Conservation (phyloP, 2,797 vertebrate species). For the Denticeps clupeoides region DNA sequence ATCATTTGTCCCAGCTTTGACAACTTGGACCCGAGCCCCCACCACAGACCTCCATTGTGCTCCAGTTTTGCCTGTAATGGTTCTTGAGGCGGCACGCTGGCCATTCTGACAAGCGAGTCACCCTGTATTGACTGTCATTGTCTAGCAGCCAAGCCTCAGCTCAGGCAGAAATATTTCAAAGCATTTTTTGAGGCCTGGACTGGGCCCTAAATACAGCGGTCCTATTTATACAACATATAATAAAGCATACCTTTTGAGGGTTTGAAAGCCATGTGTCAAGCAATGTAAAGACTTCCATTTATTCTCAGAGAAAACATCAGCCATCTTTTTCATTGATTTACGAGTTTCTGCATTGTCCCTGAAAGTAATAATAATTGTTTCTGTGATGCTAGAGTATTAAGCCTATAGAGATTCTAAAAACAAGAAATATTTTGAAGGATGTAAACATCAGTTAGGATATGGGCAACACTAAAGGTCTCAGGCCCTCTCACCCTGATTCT, state of each 20-base stretch:
- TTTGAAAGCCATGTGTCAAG: constrained; percentile 5
- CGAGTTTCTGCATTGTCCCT: not conserved
- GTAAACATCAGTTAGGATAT: not conserved
- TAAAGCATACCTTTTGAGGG: constrained; percentile 19
- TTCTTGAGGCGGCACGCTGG: constrained; percentile 9
- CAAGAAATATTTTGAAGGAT: not conserved
- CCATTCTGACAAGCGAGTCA: constrained; percentile 5
- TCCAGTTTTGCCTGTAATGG: constrained; percentile 14
- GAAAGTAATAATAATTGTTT: constrained; percentile 1
- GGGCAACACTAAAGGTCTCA: not conserved
- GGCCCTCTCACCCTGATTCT: not conserved
- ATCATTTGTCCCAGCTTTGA: constrained; percentile 14
- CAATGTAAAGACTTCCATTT: not conserved
- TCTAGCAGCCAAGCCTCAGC: constrained; percentile 11
- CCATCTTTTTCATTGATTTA: constrained; percentile 7
- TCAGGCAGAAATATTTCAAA: constrained; percentile 18
- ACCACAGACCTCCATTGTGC: constrained; percentile 16
- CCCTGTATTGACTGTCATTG: constrained; percentile 11
- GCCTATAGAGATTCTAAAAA: not conserved
- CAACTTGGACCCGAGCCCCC: constrained; percentile 16
- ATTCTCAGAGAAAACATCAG: constrained; percentile 6
- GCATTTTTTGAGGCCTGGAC: constrained; percentile 7
- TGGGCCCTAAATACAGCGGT: constrained; percentile 10
- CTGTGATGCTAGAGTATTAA: not conserved
- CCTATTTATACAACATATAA: constrained; percentile 21